Base-by-base conservation (phyloP, 2,797 vertebrate genomes). In the Anguilla megastoma region DNA sequence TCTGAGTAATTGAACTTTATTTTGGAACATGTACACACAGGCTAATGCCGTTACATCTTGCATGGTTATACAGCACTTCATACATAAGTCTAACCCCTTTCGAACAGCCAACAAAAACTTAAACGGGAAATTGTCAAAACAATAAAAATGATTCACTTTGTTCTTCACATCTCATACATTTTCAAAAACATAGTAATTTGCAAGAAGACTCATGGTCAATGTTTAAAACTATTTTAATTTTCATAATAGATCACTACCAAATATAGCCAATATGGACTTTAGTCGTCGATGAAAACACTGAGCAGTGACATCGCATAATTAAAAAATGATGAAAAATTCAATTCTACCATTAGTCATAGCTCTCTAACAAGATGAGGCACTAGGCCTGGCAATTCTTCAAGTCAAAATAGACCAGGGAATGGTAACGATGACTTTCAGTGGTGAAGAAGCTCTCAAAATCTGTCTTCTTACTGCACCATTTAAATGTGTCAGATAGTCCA, bases 181-280 rank as follows among this genome's bases (percentile, higher is more conserved):
- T 41, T 33, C 12, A 74, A 10, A 21, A 21, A 21, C 30, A 54
- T 76, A 6, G 3, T 5, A 76, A 52, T 56, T 21, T 9, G 56
- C 2, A 24, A 24, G 30, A 58, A 18, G 18, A 8, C 14, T 48
- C n/a, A 83, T 14, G 2, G 9, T 69, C 58, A 71, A 24, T 84
- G n/a, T 36, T 87, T 87, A 45, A 60, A 83, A 66, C 60, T 6
- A 66, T 45, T 82, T 60, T 30, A 82, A 87, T 12, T 69, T 50
- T 12, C n/a, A 66, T n/a, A 27, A 69, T 56, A 84, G 16, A 50
- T 50, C 45, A 36, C 16, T 50, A n/a, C 50, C 48, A 52, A 83
- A 60, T 83, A 3, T 58, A 3, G 16, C 3, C 16, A 50, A 54
- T 18, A 45, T 82, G 21, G 21, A 60, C 10, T 10, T 48, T 45